Evolutionary conservation across 1,140 invertebrate genomes (phyloP).

Genomic region (Apocrypta bakeri): DNA sequence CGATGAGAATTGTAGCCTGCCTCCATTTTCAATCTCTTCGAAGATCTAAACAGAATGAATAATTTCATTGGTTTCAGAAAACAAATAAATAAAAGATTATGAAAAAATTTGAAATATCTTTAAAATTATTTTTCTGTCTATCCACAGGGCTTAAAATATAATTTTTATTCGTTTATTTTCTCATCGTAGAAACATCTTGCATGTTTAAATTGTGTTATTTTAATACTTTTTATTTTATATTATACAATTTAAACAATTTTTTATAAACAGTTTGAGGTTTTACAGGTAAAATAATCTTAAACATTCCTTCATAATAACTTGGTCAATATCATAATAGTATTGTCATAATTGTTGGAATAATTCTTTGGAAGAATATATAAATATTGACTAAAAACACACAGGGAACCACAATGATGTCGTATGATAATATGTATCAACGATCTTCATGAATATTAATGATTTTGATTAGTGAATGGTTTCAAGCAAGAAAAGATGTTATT

Average conservation of each 20-base stretch:
- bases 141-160: neutral
- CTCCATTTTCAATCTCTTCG: conserved; percentile 79
- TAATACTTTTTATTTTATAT: neutral
- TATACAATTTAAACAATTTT: neutral
- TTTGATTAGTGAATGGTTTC: conserved; percentile 33
- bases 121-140: neutral
- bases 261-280: neutral
- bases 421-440: conserved; percentile 37
- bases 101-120: conserved; percentile 20
- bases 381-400: conserved; percentile 44
- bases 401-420: conserved; percentile 46
- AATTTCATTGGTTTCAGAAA: neutral
- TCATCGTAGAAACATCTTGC: neutral
- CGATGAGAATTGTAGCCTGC: conserved; percentile 74
- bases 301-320: conserved; percentile 15
- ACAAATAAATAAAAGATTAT: neutral
- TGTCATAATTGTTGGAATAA: neutral
- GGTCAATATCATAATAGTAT: neutral
- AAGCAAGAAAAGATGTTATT: conserved; percentile 47
- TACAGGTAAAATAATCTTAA: neutral
- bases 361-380: neutral
- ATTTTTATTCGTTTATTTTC: neutral
- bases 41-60: conserved; percentile 73
- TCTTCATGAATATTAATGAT: conserved; percentile 15
- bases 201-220: neutral